Conservation (phyloP, 2,113 vertebrate species). For the Urocynchramus pylzowi region DNA sequence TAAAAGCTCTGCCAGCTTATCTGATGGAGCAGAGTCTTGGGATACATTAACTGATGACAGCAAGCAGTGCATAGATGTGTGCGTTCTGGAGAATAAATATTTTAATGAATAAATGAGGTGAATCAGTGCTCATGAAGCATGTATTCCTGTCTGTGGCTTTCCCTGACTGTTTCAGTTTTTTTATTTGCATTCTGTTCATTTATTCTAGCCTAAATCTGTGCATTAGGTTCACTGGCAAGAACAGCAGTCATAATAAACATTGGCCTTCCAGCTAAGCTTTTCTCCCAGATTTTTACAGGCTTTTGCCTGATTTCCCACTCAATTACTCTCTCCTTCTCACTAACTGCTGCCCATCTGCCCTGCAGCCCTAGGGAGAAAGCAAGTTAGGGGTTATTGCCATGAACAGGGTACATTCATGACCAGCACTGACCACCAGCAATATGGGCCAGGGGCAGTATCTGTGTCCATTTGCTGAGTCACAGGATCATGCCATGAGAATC, state of each 20-base stretch:
- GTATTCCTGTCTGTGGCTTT: background rate
- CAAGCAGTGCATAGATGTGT: background rate
- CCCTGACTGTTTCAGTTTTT: background rate
- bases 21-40: background rate
- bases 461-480: accelerated
- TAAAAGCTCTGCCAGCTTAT: background rate
- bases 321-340: background rate
- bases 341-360: background rate
- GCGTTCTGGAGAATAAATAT: background rate
- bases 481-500: background rate
- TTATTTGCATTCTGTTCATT: background rate
- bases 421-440: accelerated
- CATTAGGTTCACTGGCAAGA: background rate
- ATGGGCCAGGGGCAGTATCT: background rate
- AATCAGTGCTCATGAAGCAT: background rate
- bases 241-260: background rate
- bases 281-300: background rate
- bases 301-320: background rate
- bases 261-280: background rate
- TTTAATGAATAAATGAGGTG: background rate
- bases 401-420: accelerated
- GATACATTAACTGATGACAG: background rate
- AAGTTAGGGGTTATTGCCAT: background rate
- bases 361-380: background rate
- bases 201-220: background rate